Evolutionary conservation across 1,140 invertebrate species (phyloP), one percentile per base, ranked within the genome.

Genomic region (Sogatella furcifera): DNA sequence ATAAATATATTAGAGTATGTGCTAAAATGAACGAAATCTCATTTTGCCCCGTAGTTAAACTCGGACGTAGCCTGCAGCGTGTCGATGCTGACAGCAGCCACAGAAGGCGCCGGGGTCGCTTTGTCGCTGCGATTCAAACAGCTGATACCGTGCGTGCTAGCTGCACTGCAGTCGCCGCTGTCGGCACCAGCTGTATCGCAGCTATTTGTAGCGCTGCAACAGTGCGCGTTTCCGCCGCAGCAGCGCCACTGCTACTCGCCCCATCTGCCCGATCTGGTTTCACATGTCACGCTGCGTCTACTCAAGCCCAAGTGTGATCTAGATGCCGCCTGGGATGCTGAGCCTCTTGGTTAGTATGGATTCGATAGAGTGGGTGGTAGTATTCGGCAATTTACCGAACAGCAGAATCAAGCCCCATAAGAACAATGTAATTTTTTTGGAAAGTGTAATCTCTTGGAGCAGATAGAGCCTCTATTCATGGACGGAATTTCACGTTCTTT

Each of bases 271-370:
- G 44, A 60, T 9, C 46, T 57, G 1, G 74, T 92, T 13, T 82
- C 83, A 11, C 78, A 89, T 62, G 76, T 82, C 4, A 90, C 85
- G 1, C 69, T 95, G 8, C 73, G 86, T 64, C 72, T 85, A 58
- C 74, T 85, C 63, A 82, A 90, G 53, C 91, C 93, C 0, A 82
- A 84, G 19, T 94, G 90, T 71, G 82, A 86, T 68, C 70, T 96
- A 21, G 82, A 89, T 64, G 68, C 76, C 3, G 78, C 83, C 43
- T 96, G 93, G 93, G 81, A 83, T 66, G 80, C 85, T 34, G 86
- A 90, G 68, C 75, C 84, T 38, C 72, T 91, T 3, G 73, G 65
- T 67, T 53, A 59, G 59, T 59, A 8, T n/a, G n/a, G n/a, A n/a
- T n/a, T n/a, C n/a, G n/a, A n/a, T 6, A 28, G 24, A 4, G 24